Evolutionary conservation across 1,140 invertebrate genomes (phyloP), one percentile per base, ranked within the genome.

Genomic region (Musca domestica): DNA sequence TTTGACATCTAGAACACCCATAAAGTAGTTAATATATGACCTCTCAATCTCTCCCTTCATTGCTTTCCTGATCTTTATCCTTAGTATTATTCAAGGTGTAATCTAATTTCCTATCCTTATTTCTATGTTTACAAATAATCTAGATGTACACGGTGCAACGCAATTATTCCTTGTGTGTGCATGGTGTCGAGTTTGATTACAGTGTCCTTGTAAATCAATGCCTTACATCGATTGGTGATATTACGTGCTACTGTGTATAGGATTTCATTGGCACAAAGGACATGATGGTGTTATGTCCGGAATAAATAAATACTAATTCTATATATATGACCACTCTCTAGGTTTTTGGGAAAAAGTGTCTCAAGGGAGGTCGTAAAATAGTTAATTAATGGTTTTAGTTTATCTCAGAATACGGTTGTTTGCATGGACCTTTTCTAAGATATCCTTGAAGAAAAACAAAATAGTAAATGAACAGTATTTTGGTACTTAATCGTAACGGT

Each of bases 21-120:
- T 67, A 67, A 67, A 69, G 66, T 51, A 41, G 64, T 61, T 69
- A 48, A 69, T 46, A 66, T 48, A 69, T 69, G 64, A 49, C n/a
- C 52, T 66, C 64, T 66, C 68, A 54, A 2, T 12, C 30, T 67
- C 23, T 54, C 51, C 20, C 65, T 41, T 41, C 34, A 10, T 41
- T 41, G 10, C n/a, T n/a, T 41, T 12, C 34, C 34, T n/a, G 10
- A n/a, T n/a, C 10, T 41, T 41, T 41, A 5, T 41, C 30, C 14
- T 58, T 30, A 58, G 15, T 27, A 5, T 58, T 23, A 58, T 54
- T 23, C 23, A n/a, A n/a, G n/a, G n/a, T 54, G 15, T 23, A 30
- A 30, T 41, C 34, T 41, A 41, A 41, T 41, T 41, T 12, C 34
- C 2, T 41, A 41, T 41, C 34, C 34, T 41, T 12, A 41, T 41